Conservation (phyloP, 53 echinoderm and acorn worm genomes). For the Patiria pectinifera region DNA sequence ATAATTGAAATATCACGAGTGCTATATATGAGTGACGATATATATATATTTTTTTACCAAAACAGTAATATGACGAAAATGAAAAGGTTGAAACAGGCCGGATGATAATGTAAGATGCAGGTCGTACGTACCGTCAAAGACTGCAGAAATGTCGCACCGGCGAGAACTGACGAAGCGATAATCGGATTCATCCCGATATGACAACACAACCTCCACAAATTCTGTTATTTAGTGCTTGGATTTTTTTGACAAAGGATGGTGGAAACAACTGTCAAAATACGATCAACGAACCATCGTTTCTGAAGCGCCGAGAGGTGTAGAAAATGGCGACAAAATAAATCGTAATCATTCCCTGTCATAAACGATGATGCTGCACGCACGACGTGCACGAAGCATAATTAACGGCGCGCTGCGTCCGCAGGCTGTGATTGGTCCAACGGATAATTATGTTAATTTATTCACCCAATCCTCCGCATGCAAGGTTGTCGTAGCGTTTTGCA, state of each 20-base stretch:
- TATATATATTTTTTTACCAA: not conserved
- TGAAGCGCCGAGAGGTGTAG: not conserved
- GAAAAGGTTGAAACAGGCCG: not conserved
- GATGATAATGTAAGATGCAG: not conserved
- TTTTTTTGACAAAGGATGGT: not conserved
- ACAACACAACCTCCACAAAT: not conserved
- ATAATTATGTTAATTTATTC: conserved; percentile 45
- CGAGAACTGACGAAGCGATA: not conserved
- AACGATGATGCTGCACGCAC: not conserved
- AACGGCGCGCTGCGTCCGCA: not conserved
- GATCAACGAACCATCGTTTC: not conserved
- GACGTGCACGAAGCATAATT: conserved; percentile 9
- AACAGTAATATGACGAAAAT: not conserved
- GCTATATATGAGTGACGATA: too few species aligned
- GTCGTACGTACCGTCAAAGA: conserved; percentile 2
- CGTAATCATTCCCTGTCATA: not conserved
- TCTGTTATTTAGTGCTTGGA: not conserved
- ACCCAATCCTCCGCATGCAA: not conserved
- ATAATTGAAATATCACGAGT: too few species aligned
- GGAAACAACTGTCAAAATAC: not conserved
- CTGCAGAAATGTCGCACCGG: not conserved
- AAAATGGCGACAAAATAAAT: conserved; percentile 9
- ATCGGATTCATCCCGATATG: not conserved
- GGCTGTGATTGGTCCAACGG: not conserved
- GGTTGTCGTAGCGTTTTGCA: not conserved